Evolutionary conservation across 2,888 invertebrate species (phyloP).

Genomic region (Bugulina stolonifera): DNA sequence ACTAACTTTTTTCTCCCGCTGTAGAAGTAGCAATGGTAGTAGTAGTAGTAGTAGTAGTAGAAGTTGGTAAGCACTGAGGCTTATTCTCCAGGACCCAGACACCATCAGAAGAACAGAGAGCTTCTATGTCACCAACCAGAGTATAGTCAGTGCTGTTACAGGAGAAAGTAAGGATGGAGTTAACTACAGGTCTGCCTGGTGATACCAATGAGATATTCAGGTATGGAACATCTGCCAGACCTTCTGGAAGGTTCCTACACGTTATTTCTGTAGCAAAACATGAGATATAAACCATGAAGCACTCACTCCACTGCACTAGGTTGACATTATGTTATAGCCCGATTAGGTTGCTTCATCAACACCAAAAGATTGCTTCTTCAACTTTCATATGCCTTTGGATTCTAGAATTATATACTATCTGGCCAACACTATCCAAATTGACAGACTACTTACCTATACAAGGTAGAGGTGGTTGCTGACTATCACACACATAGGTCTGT

Average conservation of each 20-base stretch:
- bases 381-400: no score
- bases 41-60: background rate
- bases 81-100: background rate
- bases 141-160: background rate
- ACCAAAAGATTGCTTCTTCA: no score
- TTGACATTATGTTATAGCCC: no score
- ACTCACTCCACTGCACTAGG: no score
- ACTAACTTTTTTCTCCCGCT: no score
- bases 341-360: no score
- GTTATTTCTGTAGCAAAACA: background rate
- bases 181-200: background rate
- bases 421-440: no score
- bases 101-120: background rate
- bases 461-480: background rate
- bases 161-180: background rate
- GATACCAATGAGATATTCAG: background rate
- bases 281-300: no score
- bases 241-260: background rate
- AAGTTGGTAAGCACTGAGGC: background rate
- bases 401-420: no score
- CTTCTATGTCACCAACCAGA: background rate
- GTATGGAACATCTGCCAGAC: background rate
- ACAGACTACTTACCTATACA: background rate
- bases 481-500: background rate
- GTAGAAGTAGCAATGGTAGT: no score